Evolutionary conservation across 2,888 invertebrate species (phyloP).

Genomic region (Onthophagus sagittarius): DNA sequence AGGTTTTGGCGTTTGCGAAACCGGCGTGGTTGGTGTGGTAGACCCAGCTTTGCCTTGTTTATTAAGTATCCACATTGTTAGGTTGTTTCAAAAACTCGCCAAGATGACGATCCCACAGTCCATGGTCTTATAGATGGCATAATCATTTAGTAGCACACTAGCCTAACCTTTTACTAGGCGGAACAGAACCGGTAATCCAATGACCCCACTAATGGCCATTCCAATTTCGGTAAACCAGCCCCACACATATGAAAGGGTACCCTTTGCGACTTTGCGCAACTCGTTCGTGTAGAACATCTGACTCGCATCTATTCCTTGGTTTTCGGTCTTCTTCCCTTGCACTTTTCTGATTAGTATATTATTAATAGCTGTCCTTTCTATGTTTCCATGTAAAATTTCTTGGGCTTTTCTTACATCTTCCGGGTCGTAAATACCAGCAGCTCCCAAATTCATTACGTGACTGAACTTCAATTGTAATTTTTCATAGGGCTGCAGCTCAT

Average conservation of each 20-base stretch:
- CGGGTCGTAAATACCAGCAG: neutral
- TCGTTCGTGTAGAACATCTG: neutral
- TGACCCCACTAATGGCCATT: neutral
- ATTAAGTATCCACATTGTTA: neutral
- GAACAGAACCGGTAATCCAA: neutral
- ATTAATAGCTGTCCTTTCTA: neutral
- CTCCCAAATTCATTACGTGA: neutral
- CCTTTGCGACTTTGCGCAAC: neutral
- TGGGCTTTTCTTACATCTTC: neutral
- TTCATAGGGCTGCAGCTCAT: neutral
- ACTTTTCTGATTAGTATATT: neutral
- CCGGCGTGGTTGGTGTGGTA: no score
- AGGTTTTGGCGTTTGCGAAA: no score
- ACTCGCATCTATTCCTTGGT: neutral
- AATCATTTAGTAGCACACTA: neutral
- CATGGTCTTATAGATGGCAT: neutral
- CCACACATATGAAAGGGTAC: neutral
- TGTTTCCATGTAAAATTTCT: neutral
- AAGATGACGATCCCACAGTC: neutral
- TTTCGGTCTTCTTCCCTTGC: neutral
- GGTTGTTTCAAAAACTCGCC: neutral
- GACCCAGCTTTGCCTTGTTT: no score
- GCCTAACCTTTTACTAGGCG: neutral
- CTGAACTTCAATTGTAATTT: neutral
- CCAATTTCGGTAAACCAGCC: constrained; percentile 1